Percentiles rank a stretch among this genome's conserved stretches.
These are phyloP conservation scores for Pristionchus japonicus DNA, from an alignment of 2,888 invertebrate species.

Conservation along the genomic window DNA sequence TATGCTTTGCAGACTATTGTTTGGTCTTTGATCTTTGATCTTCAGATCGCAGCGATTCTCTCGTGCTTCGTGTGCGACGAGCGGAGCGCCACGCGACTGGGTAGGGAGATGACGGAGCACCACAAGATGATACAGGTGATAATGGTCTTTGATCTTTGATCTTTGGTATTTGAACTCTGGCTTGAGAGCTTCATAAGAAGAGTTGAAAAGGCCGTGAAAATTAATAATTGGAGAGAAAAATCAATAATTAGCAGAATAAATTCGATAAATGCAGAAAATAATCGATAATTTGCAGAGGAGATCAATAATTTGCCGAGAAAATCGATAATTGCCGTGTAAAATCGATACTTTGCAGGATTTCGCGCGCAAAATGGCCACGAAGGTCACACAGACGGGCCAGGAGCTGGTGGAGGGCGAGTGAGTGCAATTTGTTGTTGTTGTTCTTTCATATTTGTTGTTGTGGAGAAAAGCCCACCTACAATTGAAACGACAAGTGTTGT, in stretches of 20 bases:
- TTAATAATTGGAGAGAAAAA: too few species aligned
- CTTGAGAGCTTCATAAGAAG: not conserved
- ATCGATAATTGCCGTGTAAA: not conserved
- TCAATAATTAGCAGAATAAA: too few species aligned
- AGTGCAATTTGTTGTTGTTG: not conserved
- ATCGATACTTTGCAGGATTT: not conserved
- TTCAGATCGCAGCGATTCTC: slow-evolving; percentile 1
- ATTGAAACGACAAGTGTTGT: not conserved
- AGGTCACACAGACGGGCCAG: not conserved
- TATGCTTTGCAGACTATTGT: not conserved
- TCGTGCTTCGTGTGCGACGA: slow-evolving; percentile 31
- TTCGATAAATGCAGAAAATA: too few species aligned
- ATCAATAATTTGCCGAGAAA: too few species aligned
- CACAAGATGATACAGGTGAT: not conserved
- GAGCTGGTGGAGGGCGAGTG: slow-evolving; percentile 19
- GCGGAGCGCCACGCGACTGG: not conserved
- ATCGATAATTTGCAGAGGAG: too few species aligned
- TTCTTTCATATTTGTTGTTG: not conserved
- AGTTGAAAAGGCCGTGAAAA: too few species aligned
- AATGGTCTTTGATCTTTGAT: not conserved
- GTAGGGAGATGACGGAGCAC: not conserved
- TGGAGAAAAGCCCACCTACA: too few species aligned
- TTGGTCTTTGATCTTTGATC: not conserved
- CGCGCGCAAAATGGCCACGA: not conserved
- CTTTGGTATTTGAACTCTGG: not conserved